Evolutionary conservation across 2,888 invertebrate species (phyloP), one percentile per base, ranked within the genome.

Genomic region (Calliphora vomitoria): DNA sequence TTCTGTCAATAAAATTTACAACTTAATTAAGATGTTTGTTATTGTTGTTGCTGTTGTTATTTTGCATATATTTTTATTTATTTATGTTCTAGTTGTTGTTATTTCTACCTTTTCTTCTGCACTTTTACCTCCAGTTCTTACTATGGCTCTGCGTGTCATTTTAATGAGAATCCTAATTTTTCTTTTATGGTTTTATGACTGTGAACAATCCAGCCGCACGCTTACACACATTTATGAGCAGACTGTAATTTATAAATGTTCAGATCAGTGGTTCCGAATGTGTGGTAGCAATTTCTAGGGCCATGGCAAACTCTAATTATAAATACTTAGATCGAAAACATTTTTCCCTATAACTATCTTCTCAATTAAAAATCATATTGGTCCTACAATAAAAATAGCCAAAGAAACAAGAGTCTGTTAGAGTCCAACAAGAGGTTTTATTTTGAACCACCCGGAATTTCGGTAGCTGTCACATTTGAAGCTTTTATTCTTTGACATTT

Each of bases 21-120:
- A 86, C 86, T 86, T 86, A 82, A 86, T 86, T 82, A 86, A 75
- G 74, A 69, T 83, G 69, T 86, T 82, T 86, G 69, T 75, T 79
- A 55, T 69, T 74, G 20, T 69, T 53, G 53, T 68, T n/a, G 60
- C 6, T 44, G 10, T 41, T 55, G 25, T 69, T 64, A 20, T 75
- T 75, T 64, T 72, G 25, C 53, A 53, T 53, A 4, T 75, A 44
- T 53, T 6, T 20, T 18, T 20, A 6, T 20, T 35, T 71, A 6
- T 53, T 11, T 38, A 18, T 64, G 10, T 47, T 18, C 8, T 0
- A 50, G 38, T 50, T 47, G 15, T 53, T 66, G 20, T 55, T 55
- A 15, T 55, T 55, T 6, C 50, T n/a, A 10, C 18, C 8, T 0
- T 3, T 55, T 55, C 15, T 31, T 60, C 74, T 25, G 44, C 15